Evolutionary conservation across 1,140 invertebrate genomes (phyloP).

Genomic region (Pogonus chalceus): DNA sequence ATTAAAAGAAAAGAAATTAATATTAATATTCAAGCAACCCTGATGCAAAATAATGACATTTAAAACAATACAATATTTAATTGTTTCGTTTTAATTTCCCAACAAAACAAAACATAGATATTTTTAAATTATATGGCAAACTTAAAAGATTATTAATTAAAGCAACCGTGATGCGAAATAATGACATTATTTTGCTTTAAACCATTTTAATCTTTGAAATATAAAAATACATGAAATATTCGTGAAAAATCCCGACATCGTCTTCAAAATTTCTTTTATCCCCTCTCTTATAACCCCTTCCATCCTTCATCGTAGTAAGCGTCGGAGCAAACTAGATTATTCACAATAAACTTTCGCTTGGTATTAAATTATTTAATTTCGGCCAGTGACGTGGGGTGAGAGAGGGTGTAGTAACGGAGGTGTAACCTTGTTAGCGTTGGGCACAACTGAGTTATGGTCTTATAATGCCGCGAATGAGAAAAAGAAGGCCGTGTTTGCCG

Average conservation of each 20-base stretch:
- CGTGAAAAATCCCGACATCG: too few relatives aligned
- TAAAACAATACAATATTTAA: too few relatives aligned
- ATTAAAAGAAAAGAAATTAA: too few relatives aligned
- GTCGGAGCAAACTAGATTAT: constrained; percentile 33
- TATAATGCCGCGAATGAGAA: constrained; percentile 35
- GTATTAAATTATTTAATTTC: constrained; percentile 40
- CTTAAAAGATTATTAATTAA: too few relatives aligned
- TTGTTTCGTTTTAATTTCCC: too few relatives aligned
- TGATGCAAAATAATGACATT: too few relatives aligned
- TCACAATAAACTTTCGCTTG: constrained; percentile 37
- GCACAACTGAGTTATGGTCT: constrained; percentile 37
- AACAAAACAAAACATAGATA: too few relatives aligned
- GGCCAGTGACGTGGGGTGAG: constrained; percentile 18
- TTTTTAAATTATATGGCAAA: too few relatives aligned
- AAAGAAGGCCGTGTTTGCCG: constrained; percentile 24
- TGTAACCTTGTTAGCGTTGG: constrained; percentile 34
- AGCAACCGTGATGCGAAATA: too few relatives aligned
- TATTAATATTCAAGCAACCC: too few relatives aligned
- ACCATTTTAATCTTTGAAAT: neutral
- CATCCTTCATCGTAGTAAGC: neutral
- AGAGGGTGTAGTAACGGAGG: constrained; percentile 24
- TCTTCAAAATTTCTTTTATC: neutral
- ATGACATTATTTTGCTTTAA: too few relatives aligned
- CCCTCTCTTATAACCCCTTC: neutral
- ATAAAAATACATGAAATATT: neutral